These are phyloP conservation scores for Odontomyia ornata DNA, from an alignment of 2,888 invertebrate genomes.

Conservation along the genomic window DNA sequence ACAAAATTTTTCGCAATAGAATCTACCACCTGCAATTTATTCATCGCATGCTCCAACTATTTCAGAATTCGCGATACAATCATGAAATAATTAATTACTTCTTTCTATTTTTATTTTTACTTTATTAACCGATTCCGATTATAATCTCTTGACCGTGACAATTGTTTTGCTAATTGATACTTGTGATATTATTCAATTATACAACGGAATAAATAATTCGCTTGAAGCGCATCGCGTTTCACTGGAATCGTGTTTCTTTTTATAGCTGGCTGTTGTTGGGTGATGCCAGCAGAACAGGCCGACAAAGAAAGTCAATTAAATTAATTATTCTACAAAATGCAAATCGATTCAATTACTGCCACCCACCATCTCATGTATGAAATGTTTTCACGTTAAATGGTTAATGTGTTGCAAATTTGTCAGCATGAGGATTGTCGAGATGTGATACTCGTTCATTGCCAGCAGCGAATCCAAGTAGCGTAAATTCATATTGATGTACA, in stretches of 20 bases:
- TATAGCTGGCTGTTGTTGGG: not conserved
- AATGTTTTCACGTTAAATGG: not conserved
- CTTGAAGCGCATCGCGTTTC: not conserved
- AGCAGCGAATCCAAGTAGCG: no score
- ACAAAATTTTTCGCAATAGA: no score
- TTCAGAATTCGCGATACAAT: no score
- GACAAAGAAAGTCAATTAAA: conserved; percentile 39
- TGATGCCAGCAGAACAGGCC: not conserved
- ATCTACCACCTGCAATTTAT: no score
- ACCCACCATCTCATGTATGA: not conserved
- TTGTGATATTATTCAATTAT: not conserved
- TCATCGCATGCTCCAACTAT: no score
- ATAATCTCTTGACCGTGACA: conserved; percentile 26
- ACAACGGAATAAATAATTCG: not conserved
- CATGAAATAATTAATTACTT: no score
- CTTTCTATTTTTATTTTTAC: no score
- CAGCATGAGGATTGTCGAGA: no score
- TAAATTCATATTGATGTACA: no score
- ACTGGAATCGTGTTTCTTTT: not conserved
- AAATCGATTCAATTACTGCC: conserved; percentile 22
- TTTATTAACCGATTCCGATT: not conserved
- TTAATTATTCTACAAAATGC: conserved; percentile 42
- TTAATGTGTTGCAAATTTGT: not conserved
- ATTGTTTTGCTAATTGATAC: conserved; percentile 18
- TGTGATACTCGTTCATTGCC: no score